Evolutionary conservation across 23 tunicate species (phyloP), one percentile per base, ranked within the genome.

Genomic region (Aplidium turbinatum): DNA sequence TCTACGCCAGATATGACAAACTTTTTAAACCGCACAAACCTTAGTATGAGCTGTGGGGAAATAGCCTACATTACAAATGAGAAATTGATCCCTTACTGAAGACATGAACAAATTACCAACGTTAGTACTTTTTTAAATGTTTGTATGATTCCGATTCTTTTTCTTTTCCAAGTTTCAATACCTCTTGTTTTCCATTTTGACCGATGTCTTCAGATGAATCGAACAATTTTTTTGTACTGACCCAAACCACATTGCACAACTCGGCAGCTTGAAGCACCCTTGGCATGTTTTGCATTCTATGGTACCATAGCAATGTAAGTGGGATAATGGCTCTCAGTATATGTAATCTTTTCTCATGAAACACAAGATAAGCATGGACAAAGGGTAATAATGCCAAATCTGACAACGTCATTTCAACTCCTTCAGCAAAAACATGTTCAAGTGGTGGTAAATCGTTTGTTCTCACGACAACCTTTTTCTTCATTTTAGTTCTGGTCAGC

Each of bases 351-450:
- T 52, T 21, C 21, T 25, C 24, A 33, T 6, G 31, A 31, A 30
- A 33, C 21, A 5, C 22, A 33, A 73, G 4, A 91, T 55, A 84
- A 22, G 57, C 18, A 52, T 91, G 97, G 29, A 91, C 72, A 51
- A 77, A 78, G 1, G 97, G 91, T 33, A 91, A 25, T 19, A 91
- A 62, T 20, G 93, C 90, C 34, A 95, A 27, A 60, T 95, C 99
- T 0, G 92, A 76, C 18, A 95, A 26, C 31, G 78, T 70, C 6
- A 95, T 67, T 30, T 94, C 94, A 23, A 95, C 82, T 1, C 99
- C 99, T 70, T 95, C 96, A 24, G 82, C 85, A 73, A 88, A 95
- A 2, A 81, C 83, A 75, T 95, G 99, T 45, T 95, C 84, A 47
- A 95, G 38, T 3, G 68, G 77, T 40, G 99, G 99, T 26, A 95